Percentiles rank a stretch among this genome's conserved stretches.
Evolutionary conservation across 2,797 vertebrate species (phyloP).

Genomic region (Sebastes vulpes): DNA sequence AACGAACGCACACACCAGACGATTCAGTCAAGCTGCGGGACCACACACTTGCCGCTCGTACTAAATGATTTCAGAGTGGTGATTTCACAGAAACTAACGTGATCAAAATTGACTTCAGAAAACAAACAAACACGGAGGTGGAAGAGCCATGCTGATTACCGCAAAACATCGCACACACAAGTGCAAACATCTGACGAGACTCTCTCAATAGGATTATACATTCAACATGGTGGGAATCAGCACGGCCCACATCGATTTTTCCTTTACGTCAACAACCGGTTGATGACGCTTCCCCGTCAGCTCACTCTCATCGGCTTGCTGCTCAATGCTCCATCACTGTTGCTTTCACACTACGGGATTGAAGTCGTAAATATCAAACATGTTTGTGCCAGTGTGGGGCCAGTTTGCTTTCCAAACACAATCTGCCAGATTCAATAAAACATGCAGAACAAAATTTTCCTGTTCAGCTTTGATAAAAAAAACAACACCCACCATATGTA

Average conservation of each 20-base stretch:
- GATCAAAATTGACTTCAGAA: not conserved
- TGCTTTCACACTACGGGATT: not conserved
- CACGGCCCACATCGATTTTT: not conserved
- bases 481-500: not conserved
- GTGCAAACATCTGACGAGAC: not conserved
- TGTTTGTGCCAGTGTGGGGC: not conserved
- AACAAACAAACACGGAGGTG: not conserved
- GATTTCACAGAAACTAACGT: not conserved
- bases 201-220: not conserved
- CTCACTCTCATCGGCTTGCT: not conserved
- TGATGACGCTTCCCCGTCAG: not conserved
- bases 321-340: not conserved
- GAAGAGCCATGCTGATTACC: not conserved
- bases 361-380: not conserved
- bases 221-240: not conserved
- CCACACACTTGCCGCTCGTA: not conserved
- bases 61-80: not conserved
- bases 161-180: not conserved
- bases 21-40: not conserved
- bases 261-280: not conserved
- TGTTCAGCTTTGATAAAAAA: not conserved
- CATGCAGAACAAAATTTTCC: not conserved
- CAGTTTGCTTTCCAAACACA: not conserved
- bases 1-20: not conserved
- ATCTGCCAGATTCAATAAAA: not conserved